These are phyloP conservation scores for Solenopsis fugax DNA, from an alignment of 1,140 invertebrate species.

Conservation along the genomic window DNA sequence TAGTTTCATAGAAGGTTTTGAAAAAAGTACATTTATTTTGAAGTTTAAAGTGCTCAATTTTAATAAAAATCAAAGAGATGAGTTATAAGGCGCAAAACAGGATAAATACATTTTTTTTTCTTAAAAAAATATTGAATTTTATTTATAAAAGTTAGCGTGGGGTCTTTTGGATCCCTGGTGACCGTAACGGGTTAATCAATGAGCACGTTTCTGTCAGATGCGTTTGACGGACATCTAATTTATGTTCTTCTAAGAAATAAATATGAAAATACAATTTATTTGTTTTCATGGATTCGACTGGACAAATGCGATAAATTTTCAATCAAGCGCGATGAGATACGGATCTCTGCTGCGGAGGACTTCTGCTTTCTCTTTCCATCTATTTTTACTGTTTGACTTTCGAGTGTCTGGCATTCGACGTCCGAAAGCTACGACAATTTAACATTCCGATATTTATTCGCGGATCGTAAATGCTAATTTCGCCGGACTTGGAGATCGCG, in stretches of 20 bases:
- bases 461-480: conserved; percentile 53
- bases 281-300: neutral
- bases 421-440: conserved; percentile 29
- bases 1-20: too few relatives aligned
- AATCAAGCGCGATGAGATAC: conserved; percentile 31
- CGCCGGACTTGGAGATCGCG: conserved; percentile 7
- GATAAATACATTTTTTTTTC: too few relatives aligned
- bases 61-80: too few relatives aligned
- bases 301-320: conserved; percentile 7
- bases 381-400: conserved; percentile 40
- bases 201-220: neutral
- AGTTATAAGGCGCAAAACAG: too few relatives aligned
- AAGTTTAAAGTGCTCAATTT: too few relatives aligned
- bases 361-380: neutral
- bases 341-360: neutral
- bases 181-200: too few relatives aligned
- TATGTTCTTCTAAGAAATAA: neutral
- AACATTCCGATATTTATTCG: conserved; percentile 33
- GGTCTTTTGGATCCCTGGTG: too few relatives aligned
- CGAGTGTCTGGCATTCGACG: conserved; percentile 6
- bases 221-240: neutral
- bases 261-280: conserved; percentile 8
- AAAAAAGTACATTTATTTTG: too few relatives aligned
- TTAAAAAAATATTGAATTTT: too few relatives aligned
- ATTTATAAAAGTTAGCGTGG: too few relatives aligned